Evolutionary conservation across 2,888 invertebrate genomes (phyloP).

Genomic region (Chironomus riparius): DNA sequence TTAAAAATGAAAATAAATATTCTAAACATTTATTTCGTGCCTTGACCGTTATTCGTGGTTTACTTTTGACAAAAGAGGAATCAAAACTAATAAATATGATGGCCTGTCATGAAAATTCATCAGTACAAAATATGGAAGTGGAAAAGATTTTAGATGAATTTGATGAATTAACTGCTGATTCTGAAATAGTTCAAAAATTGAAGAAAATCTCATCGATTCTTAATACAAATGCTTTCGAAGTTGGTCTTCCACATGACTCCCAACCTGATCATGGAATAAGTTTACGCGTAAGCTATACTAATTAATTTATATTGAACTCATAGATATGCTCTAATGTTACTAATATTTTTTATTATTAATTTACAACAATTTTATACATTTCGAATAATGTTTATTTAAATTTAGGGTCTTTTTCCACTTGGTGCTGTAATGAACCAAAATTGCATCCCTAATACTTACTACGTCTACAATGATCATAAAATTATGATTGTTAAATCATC

Average conservation of each 20-base stretch:
- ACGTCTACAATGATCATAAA: conserved; percentile 53
- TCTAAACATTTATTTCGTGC: conserved; percentile 34
- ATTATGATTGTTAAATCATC: conserved; percentile 54
- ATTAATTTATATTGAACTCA: too few species aligned
- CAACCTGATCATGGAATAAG: conserved; percentile 15
- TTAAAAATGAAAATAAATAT: conserved; percentile 39
- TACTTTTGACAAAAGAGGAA: conserved; percentile 36
- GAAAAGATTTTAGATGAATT: conserved; percentile 35
- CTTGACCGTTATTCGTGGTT: conserved; percentile 38
- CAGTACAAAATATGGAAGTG: conserved; percentile 34
- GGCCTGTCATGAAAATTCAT: conserved; percentile 39
- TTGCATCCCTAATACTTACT: conserved; percentile 63
- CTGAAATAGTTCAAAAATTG: conserved; percentile 36
- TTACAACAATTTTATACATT: too few species aligned
- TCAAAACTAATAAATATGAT: conserved; percentile 38
- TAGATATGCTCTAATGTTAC: too few species aligned
- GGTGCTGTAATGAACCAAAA: conserved; percentile 64
- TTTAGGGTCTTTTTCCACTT: conserved; percentile 57
- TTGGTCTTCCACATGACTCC: conserved; percentile 30
- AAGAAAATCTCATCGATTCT: conserved; percentile 39
- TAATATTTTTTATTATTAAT: too few species aligned
- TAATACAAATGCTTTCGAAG: conserved; percentile 43
- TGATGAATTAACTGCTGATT: conserved; percentile 39
- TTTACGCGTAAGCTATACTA: not conserved
- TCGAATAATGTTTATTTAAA: too few species aligned